phyloP scores from a whole-genome alignment of 2,888 invertebrate genomes.

The Dysmachus trigonus region DNA sequence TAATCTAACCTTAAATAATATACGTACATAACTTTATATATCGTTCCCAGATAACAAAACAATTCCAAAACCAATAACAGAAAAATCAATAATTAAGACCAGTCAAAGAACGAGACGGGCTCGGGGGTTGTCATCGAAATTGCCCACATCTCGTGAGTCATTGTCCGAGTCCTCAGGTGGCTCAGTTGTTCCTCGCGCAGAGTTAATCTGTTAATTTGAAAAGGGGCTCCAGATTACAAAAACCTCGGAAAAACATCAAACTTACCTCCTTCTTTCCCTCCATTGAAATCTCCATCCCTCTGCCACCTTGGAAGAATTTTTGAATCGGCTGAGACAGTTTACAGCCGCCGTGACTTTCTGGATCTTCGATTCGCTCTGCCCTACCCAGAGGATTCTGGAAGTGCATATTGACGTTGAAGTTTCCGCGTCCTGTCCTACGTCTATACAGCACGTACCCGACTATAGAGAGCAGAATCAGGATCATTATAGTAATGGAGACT shows the following conservation, averaged over 20 bases:
- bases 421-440: constrained; percentile 65
- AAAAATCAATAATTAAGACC: not conserved
- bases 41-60: not conserved
- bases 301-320: constrained; percentile 53
- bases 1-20: not conserved
- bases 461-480: constrained; percentile 50
- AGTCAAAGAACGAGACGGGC: constrained; percentile 58
- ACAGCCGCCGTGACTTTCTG: not conserved
- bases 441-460: constrained; percentile 59
- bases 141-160: constrained; percentile 55
- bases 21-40: not conserved
- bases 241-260: too few species aligned
- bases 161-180: constrained; percentile 52
- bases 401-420: constrained; percentile 64
- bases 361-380: constrained; percentile 47
- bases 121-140: constrained; percentile 58
- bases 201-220: not conserved
- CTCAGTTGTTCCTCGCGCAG: not conserved
- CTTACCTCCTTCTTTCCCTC: constrained; percentile 52
- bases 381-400: constrained; percentile 64
- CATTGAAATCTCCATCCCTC: constrained; percentile 56
- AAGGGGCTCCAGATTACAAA: not conserved
- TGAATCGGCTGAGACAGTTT: constrained; percentile 53
- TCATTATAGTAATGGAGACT: constrained; percentile 49
- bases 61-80: constrained; percentile 2